A percentile compares a stretch with the other conserved stretches of the same genome.
These are phyloP conservation scores for Mystacornis crossleyi DNA, from an alignment of 2,113 vertebrate species.

Conservation along the genomic window DNA sequence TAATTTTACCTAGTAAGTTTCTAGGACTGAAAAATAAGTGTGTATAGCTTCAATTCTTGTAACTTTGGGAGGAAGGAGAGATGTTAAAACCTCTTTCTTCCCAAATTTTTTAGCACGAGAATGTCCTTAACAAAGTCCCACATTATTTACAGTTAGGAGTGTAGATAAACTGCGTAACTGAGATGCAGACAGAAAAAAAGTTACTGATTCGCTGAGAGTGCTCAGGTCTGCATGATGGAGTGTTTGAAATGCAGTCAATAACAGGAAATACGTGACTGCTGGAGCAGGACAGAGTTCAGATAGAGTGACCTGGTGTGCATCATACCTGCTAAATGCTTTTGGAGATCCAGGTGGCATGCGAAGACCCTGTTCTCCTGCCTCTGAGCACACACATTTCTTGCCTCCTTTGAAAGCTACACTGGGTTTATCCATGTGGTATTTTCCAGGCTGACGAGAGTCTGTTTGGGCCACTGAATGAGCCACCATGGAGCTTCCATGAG, in stretches of 20 bases:
- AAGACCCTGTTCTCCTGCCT: background rate
- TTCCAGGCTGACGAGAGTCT: background rate
- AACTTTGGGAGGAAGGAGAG: background rate
- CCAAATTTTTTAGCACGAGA: background rate
- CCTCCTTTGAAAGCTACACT: background rate
- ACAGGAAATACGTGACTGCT: background rate
- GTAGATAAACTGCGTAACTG: rapidly evolving
- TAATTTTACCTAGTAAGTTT: background rate
- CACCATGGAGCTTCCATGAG: constrained; percentile 16
- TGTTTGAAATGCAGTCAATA: background rate
- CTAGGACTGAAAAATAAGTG: background rate
- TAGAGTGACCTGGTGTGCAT: background rate
- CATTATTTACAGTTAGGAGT: background rate
- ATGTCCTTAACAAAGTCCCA: background rate
- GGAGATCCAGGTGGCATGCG: background rate
- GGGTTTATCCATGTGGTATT: background rate
- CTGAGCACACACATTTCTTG: background rate
- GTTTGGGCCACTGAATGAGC: background rate
- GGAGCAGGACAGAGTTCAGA: background rate
- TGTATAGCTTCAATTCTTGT: background rate
- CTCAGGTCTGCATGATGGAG: background rate
- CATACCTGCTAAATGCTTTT: background rate
- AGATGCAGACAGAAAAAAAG: background rate
- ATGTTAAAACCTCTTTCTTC: background rate
- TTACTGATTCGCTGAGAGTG: background rate